phyloP scores from a whole-genome alignment of 2,113 vertebrate genomes.

The Aegotheles bennettii region DNA sequence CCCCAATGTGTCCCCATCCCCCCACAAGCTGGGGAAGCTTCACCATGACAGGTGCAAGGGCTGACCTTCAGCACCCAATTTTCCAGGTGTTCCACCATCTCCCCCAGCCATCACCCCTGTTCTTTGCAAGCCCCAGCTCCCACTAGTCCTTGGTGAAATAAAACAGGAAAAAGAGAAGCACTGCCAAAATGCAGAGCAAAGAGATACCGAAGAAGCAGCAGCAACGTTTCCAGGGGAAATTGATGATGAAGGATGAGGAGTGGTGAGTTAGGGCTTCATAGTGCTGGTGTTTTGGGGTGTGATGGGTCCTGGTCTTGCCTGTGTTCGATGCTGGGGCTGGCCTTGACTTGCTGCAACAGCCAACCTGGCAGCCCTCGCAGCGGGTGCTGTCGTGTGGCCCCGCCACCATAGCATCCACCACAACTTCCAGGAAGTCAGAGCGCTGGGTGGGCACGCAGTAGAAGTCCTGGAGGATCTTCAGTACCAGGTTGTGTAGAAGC shows the following conservation, averaged over 20 bases:
- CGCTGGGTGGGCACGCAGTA: conserved; percentile 43
- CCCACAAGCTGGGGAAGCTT: neutral
- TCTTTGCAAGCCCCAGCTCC: rapidly evolving
- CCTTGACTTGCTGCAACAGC: neutral
- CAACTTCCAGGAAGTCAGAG: neutral
- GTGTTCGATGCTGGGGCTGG: rapidly evolving
- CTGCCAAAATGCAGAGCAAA: neutral
- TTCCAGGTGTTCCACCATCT: neutral
- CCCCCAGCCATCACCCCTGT: neutral
- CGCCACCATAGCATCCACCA: rapidly evolving
- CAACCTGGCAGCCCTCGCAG: conserved; percentile 76
- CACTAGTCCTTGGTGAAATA: neutral
- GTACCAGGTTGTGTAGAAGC: conserved; percentile 78
- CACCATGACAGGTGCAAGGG: rapidly evolving
- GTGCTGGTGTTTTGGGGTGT: rapidly evolving
- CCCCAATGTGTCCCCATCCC: rapidly evolving
- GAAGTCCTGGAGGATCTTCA: conserved; percentile 77
- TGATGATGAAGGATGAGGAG: rapidly evolving
- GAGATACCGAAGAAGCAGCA: rapidly evolving
- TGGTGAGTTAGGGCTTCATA: rapidly evolving
- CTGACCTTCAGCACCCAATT: neutral
- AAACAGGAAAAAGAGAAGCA: neutral
- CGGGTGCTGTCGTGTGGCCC: conserved; percentile 24
- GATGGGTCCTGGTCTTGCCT: neutral
- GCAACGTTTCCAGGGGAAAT: neutral